Percentiles rank a stretch among this genome's conserved stretches.
phyloP scores from a whole-genome alignment of 2,888 invertebrate species.

The Halictus ligatus region DNA sequence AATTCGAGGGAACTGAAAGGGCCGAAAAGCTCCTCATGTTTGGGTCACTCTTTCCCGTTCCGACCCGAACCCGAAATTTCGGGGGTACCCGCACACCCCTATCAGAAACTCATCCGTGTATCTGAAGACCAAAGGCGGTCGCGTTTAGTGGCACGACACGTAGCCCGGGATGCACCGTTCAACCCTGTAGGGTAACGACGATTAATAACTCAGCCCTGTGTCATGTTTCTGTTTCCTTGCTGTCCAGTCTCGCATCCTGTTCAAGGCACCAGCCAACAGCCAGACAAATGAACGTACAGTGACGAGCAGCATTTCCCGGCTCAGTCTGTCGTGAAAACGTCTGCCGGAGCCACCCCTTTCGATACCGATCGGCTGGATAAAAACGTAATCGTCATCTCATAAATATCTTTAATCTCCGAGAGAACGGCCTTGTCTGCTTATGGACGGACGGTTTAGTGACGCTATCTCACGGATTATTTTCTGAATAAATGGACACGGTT shows the following conservation, averaged over 20 bases:
- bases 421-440: slow-evolving; percentile 52
- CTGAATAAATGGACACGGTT: slow-evolving; percentile 81
- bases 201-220: slow-evolving; percentile 65
- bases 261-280: slow-evolving; percentile 56
- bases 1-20: background rate
- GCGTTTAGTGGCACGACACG: background rate
- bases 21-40: background rate
- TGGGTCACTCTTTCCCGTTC: background rate
- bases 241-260: slow-evolving; percentile 51
- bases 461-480: slow-evolving; percentile 81
- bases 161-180: slow-evolving; percentile 1
- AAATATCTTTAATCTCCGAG: slow-evolving; percentile 81
- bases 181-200: slow-evolving; percentile 32
- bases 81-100: background rate
- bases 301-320: slow-evolving; percentile 82
- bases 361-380: slow-evolving; percentile 77
- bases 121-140: background rate
- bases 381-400: slow-evolving; percentile 82
- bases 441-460: slow-evolving; percentile 51
- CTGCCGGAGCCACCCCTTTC: slow-evolving; percentile 68
- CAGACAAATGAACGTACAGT: slow-evolving; percentile 82
- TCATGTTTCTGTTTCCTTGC: slow-evolving; percentile 55
- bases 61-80: background rate
- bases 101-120: background rate
- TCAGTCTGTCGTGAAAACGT: slow-evolving; percentile 80